These are phyloP conservation scores for Sinopyrophorus schimmeli DNA, from an alignment of 2,888 invertebrate species.

Conservation along the genomic window DNA sequence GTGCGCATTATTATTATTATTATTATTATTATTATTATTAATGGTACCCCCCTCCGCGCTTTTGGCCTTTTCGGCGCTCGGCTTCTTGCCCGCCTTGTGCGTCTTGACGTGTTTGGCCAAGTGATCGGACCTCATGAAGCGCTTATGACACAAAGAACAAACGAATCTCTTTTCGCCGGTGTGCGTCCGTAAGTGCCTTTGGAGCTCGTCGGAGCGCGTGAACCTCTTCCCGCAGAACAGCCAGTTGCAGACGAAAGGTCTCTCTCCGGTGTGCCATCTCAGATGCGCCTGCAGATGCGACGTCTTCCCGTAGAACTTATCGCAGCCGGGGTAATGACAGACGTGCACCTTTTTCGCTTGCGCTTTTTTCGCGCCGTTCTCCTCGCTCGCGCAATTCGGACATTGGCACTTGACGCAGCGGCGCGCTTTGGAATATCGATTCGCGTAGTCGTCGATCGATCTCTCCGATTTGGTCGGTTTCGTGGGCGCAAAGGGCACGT, in stretches of 20 bases:
- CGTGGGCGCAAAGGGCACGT: conserved; percentile 50
- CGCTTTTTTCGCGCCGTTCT: conserved; percentile 76
- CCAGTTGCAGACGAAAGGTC: conserved; percentile 90
- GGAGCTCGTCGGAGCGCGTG: conserved; percentile 89
- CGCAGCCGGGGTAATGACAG: conserved; percentile 86
- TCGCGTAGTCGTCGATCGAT: conserved; percentile 43
- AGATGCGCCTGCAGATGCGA: conserved; percentile 71
- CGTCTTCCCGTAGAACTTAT: conserved; percentile 88
- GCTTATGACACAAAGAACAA: conserved; percentile 84
- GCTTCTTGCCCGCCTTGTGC: conserved; percentile 68
- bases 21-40: too few species aligned
- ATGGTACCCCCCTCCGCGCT: conserved; percentile 57
- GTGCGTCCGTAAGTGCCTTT: conserved; percentile 86
- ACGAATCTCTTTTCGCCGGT: conserved; percentile 88
- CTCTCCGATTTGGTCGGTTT: conserved; percentile 56
- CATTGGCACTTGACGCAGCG: conserved; percentile 78
- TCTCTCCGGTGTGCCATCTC: conserved; percentile 90
- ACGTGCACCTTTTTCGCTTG: conserved; percentile 82
- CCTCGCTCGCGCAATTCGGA: conserved; percentile 81
- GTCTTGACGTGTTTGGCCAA: conserved; percentile 92
- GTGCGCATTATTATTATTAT: too few species aligned
- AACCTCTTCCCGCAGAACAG: conserved; percentile 88
- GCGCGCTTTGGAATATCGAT: conserved; percentile 59
- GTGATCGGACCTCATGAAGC: conserved; percentile 92
- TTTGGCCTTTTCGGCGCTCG: conserved; percentile 51